Evolutionary conservation across 2,113 vertebrate species (phyloP).

Genomic region (Mixornis gularis): DNA sequence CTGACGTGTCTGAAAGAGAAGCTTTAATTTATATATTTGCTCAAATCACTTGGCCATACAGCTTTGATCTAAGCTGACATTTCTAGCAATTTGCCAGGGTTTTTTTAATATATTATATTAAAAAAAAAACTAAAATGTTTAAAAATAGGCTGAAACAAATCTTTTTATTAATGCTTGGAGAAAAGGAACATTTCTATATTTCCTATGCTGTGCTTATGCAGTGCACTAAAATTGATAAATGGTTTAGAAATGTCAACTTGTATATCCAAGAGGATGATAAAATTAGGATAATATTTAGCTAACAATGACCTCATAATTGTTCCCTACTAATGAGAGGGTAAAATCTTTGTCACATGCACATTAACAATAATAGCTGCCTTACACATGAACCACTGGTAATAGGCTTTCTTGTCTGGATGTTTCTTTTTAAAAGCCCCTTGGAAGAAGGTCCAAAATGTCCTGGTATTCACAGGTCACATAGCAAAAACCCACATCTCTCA

Average conservation of each 20-base stretch:
- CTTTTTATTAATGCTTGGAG: not conserved
- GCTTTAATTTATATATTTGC: constrained; percentile 1
- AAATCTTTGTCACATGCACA: not conserved
- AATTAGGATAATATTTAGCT: constrained; percentile 4
- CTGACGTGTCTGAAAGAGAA: not conserved
- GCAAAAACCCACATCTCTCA: not conserved
- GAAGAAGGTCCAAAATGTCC: not conserved
- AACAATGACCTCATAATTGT: not conserved
- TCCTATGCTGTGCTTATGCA: not conserved
- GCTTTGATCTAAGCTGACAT: not conserved
- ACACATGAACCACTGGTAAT: not conserved
- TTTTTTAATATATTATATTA: not conserved
- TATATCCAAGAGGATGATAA: not conserved
- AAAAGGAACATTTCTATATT: not conserved
- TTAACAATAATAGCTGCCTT: not conserved
- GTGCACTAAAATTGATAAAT: not conserved
- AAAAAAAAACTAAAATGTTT: not conserved
- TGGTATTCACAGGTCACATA: not conserved
- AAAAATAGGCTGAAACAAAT: constrained; percentile 3
- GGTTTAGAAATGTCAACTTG: not conserved
- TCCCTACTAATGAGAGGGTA: not conserved
- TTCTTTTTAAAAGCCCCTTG: not conserved
- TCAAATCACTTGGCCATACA: not conserved
- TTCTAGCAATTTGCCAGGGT: not conserved
- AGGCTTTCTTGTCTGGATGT: not conserved